Conservation (phyloP, 2,888 invertebrate genomes). For the Aporophyla nigra region DNA sequence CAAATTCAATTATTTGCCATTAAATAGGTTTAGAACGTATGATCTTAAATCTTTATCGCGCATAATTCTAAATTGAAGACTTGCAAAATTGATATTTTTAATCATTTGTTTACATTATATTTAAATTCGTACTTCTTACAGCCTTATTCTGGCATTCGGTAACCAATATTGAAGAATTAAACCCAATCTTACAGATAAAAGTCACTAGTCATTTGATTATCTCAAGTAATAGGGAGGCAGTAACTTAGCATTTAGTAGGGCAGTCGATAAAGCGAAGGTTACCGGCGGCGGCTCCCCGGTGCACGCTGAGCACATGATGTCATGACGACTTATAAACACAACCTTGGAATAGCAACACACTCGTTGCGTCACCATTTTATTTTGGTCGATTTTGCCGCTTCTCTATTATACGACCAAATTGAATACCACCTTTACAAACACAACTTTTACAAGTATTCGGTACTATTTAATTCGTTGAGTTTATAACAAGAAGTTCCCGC, state of each 20-base stretch:
- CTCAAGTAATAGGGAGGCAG: constrained; percentile 4
- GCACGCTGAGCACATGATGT: constrained; percentile 59
- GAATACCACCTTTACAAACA: constrained; percentile 33
- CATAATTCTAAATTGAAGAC: background rate
- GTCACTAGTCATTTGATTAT: background rate
- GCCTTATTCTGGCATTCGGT: background rate
- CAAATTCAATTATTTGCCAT: too few relatives aligned
- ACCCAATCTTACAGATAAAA: background rate
- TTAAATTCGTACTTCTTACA: background rate
- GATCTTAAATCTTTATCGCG: too few relatives aligned
- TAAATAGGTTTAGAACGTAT: too few relatives aligned
- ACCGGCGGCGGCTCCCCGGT: constrained; percentile 17
- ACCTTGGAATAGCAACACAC: constrained; percentile 76
- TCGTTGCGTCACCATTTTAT: constrained; percentile 81
- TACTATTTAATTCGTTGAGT: constrained; percentile 45
- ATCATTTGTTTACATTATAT: background rate
- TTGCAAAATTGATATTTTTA: background rate
- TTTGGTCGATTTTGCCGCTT: constrained; percentile 79
- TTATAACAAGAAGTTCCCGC: constrained; percentile 74
- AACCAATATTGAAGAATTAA: background rate
- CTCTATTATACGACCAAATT: constrained; percentile 55
- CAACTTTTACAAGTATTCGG: rapidly evolving
- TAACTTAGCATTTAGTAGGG: constrained; percentile 19
- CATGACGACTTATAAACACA: constrained; percentile 65
- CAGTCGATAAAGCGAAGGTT: constrained; percentile 58